Evolutionary conservation across 37 sponge, comb jelly and placozoan genomes (phyloP), one percentile per base, ranked within the genome.

Genomic region (Chondrosia reniformis): DNA sequence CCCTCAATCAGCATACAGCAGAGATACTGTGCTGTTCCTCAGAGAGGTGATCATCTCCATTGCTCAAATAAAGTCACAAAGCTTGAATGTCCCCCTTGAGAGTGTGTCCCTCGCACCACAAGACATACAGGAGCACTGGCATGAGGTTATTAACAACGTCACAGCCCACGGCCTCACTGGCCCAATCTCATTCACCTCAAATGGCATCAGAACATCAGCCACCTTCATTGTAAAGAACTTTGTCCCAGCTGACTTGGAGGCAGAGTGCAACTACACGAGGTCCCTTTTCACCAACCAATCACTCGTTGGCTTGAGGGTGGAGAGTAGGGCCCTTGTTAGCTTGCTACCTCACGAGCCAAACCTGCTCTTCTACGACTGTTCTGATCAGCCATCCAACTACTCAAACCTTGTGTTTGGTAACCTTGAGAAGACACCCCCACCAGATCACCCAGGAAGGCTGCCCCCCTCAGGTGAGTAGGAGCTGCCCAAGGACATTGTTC

Each of bases 391-490:
- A 55, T n/a, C 46, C 1, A 40, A 45, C 9, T 21, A 4, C 13
- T 40, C 75, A 6, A 78, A 62, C 38, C 8, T 84, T 6, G 63
- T 84, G 22, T 84, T 84, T 38, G n/a, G 46, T 38, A 74, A 78
- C 49, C 79, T 79, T 12, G 63, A 40, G 3, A 78, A 31, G 6
- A 39, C 17, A 4, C 55, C 69, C 31, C 84, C 84, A 13, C 46
- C 45, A 4, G 79, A 84, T 59, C 21, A 25, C 4, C 33, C 57
- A 30, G 22, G 62, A 12, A 40, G 39, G 25, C 1, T 63, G 34
- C 76, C 34, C 67, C 7, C 0, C 24, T 55, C 55, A 61, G 37
- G 83, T 83, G 45, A 74, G 76, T 69, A n/a, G n/a, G n/a, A n/a
- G n/a, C n/a, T n/a, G n/a, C n/a, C n/a, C n/a, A n/a, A n/a, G n/a